Evolutionary conservation across 2,797 vertebrate species (phyloP).

Genomic region (Ispidina lecontei): DNA sequence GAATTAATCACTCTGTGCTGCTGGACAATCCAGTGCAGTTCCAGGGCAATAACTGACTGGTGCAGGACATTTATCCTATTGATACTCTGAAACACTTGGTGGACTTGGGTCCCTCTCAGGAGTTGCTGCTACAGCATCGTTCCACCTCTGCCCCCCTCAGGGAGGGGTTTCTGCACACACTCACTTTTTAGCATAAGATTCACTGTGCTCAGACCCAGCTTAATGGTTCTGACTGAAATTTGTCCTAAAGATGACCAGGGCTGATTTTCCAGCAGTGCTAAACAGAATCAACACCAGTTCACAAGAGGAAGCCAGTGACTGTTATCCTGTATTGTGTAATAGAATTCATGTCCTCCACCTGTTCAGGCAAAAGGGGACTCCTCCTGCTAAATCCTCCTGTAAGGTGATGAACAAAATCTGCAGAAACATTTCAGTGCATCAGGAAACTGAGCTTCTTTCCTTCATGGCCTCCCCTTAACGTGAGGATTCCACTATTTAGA

Average conservation of each 20-base stretch:
- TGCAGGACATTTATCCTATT: neutral
- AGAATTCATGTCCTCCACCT: neutral
- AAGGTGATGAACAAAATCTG: neutral
- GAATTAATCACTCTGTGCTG: neutral
- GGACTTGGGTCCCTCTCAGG: neutral
- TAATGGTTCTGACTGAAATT: neutral
- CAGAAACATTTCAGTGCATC: neutral
- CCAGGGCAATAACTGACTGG: neutral
- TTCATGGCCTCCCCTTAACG: neutral
- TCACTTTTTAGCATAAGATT: neutral
- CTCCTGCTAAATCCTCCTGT: neutral
- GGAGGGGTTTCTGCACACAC: neutral
- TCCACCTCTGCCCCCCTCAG: neutral
- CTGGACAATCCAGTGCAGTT: neutral
- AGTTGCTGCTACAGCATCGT: fast-evolving
- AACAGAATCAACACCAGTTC: neutral
- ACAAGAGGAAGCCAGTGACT: neutral
- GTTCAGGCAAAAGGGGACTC: neutral
- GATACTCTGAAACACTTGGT: neutral
- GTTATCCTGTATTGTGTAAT: neutral
- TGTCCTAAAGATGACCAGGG: neutral
- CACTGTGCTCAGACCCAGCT: neutral
- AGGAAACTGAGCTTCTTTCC: neutral
- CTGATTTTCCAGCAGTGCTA: neutral
- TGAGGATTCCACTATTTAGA: neutral